Conservation (phyloP, 2,888 invertebrate genomes). For the Nipponacmea schrenckii region DNA sequence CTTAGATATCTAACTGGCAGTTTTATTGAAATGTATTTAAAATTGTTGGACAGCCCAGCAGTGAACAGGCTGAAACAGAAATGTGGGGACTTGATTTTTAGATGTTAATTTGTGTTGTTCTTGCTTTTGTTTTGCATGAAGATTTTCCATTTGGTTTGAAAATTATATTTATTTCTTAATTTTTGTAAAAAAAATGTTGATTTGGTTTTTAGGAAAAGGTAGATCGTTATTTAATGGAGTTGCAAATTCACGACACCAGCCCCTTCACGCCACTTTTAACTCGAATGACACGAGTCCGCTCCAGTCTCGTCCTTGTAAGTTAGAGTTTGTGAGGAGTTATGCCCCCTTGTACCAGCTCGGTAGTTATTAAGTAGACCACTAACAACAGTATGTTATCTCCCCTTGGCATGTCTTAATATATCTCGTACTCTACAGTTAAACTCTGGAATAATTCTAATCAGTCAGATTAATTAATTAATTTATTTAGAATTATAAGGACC, state of each 20-base stretch:
- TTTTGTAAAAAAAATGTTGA: conserved; percentile 1
- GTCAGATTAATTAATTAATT: too few relatives aligned
- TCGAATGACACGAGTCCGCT: conserved; percentile 56
- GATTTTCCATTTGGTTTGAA: background rate
- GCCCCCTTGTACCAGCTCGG: conserved; percentile 15
- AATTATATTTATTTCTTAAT: conserved; percentile 8
- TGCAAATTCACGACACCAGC: conserved; percentile 56
- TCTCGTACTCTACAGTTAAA: background rate
- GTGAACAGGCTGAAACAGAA: too few relatives aligned
- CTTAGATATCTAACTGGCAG: too few relatives aligned
- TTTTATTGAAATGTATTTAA: too few relatives aligned
- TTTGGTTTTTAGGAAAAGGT: conserved; percentile 58
- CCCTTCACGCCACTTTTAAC: conserved; percentile 62
- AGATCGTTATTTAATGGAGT: conserved; percentile 59
- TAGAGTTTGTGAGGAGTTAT: conserved; percentile 14
- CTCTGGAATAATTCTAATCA: background rate
- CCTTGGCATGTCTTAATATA: background rate
- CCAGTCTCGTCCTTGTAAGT: conserved; percentile 60
- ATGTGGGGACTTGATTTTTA: too few relatives aligned
- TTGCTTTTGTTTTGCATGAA: background rate
- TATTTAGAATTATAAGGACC: too few relatives aligned
- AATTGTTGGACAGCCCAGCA: too few relatives aligned
- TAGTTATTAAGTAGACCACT: background rate
- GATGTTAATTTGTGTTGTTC: background rate
- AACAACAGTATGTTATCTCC: too few relatives aligned